Evolutionary conservation across 2,888 invertebrate species (phyloP).

Genomic region (Mechanitis mazaeus): DNA sequence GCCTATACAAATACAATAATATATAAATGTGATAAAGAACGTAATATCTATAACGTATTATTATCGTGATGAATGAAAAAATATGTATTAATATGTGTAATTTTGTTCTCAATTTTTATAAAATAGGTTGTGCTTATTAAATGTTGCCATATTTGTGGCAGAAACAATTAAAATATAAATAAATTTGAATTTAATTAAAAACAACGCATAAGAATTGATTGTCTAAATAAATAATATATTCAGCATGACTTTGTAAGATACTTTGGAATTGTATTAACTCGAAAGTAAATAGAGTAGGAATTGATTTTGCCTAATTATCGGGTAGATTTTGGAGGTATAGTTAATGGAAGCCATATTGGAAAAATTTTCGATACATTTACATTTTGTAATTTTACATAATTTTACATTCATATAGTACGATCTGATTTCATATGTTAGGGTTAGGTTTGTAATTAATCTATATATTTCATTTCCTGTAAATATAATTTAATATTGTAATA

Average conservation of each 20-base stretch:
- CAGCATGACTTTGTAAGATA: conserved; percentile 11
- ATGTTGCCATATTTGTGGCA: background rate
- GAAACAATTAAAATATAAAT: too few relatives aligned
- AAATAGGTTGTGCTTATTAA: background rate
- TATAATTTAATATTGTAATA: conserved; percentile 56
- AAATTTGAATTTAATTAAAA: too few relatives aligned
- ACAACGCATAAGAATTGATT: too few relatives aligned
- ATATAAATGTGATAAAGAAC: too few relatives aligned
- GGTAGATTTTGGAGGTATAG: conserved; percentile 31
- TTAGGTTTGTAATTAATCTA: conserved; percentile 4
- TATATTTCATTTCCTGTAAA: conserved; percentile 49
- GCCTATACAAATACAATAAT: background rate
- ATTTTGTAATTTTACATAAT: conserved; percentile 35
- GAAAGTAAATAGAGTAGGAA: conserved; percentile 31
- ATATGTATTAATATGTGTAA: too few relatives aligned
- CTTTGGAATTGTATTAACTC: conserved; percentile 28
- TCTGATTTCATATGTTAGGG: conserved; percentile 18
- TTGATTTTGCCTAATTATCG: conserved; percentile 31
- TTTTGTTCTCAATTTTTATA: too few relatives aligned
- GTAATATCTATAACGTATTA: too few relatives aligned
- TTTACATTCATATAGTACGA: conserved; percentile 26
- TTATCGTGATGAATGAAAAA: too few relatives aligned
- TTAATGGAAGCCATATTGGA: conserved; percentile 32
- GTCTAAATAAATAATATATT: conserved; percentile 14
- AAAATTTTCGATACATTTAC: conserved; percentile 59